Base-by-base conservation (phyloP, 2,888 invertebrate genomes). In the Morpho helenor region DNA sequence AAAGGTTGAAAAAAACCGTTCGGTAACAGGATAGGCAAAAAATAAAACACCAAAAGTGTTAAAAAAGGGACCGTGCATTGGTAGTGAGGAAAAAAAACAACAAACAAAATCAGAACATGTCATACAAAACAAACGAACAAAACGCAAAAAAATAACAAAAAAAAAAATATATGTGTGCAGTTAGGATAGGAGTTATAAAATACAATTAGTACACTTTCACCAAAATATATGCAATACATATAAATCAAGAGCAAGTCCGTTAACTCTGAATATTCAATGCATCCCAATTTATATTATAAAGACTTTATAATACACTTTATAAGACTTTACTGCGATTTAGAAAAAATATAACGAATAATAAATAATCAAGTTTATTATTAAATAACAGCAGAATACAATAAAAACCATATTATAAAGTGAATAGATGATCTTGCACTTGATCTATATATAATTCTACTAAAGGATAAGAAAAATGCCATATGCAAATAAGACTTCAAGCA, bases 41-140 rank as follows among this genome's bases (percentile, higher is more conserved):
- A 76, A 81, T 84, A 80, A 77, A 84, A 88, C 87, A 87, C 83
- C 76, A 76, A 70, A 82, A 87, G 87, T 82, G 75, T 80, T 77
- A 77, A 80, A 79, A 77, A 58, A 73, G 87, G 86, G 84, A 67
- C 74, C 90, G 90, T 90, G 90, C 90, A 87, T 70, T 77, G 87
- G 87, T 80, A 77, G 82, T 85, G 77, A 82, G 84, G 84, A 80
- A 79, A 79, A 82, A 85, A 89, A 89, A 90, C 82, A 90, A 88
- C 86, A 88, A 87, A 87, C 83, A 87, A 87, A 82, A 91, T 87
- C 83, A 89, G 87, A 88, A 82, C 84, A 89, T 80, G 76, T 87
- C 82, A 88, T 84, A 88, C 83, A 84, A 74, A 86, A 83, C 79
- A 83, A 84, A 63, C 59, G 57, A 63, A 81, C 81, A 80, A 72